Evolutionary conservation across 2,888 invertebrate species (phyloP), one percentile per base, ranked within the genome.

Genomic region (Thumatha senex): DNA sequence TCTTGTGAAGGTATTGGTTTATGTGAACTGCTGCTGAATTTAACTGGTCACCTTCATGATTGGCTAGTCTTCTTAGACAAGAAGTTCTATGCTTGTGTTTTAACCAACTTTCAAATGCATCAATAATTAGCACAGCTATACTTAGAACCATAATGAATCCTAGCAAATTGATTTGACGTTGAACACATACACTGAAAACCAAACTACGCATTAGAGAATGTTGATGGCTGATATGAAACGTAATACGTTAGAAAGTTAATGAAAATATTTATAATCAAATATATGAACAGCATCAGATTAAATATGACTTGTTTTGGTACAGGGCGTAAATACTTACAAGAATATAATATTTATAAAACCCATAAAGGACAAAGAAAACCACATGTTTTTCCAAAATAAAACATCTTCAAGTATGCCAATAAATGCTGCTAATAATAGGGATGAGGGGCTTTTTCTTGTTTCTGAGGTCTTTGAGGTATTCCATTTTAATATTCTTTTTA

Each of bases 51-150:
- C 77, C 73, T 64, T 83, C 77, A 64, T 82, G 57, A 54, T 54
- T 61, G 7, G 80, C 75, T 54, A 89, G 58, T 56, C 72, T 80
- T 72, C 84, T 89, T 15, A 91, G 70, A 62, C 80, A 89, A 52
- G 77, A 67, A 48, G 81, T 88, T 67, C 90, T 86, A 58, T 87
- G 90, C 74, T 89, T 90, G 63, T 83, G 72, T 74, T 81, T 88
- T 31, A 91, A 70, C 90, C 90, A 91, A 48, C 78, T 62, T 69
- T 91, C 90, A 65, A 89, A 78, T 56, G 83, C 86, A 74, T 91
- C 89, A 64, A 83, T 66, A 53, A 60, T 64, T 38, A 86, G 45
- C 48, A 78, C 56, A 54, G 74, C 58, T 55, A 81, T 68, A 48
- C 67, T 72, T 51, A 80, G 56, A 56, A 76, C 76, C 54, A 84